Evolutionary conservation across 2,113 vertebrate genomes (phyloP).

Genomic region (Notiomystis cincta): DNA sequence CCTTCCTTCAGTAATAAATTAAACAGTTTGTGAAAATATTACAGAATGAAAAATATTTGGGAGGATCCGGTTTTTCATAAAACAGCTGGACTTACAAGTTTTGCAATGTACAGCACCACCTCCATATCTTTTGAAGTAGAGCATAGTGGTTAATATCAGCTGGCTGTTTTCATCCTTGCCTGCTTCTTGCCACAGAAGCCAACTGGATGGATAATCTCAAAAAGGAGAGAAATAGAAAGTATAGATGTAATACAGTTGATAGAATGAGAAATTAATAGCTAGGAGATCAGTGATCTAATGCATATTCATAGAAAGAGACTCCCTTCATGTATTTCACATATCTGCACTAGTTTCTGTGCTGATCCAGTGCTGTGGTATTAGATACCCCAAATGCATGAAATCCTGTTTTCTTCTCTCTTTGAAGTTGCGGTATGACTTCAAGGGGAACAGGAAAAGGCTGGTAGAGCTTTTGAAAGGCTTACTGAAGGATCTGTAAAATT

Average conservation of each 20-base stretch:
- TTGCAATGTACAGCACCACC: not conserved
- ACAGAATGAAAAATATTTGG: conserved; percentile 13
- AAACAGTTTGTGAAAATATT: not conserved
- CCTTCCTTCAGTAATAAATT: conserved; percentile 22
- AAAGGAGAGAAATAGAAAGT: not conserved
- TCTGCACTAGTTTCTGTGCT: not conserved
- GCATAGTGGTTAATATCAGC: not conserved
- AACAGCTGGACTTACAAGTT: not conserved
- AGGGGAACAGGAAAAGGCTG: not conserved
- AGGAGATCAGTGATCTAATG: not conserved
- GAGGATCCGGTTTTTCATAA: not conserved
- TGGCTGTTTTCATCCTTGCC: not conserved
- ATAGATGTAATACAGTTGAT: not conserved
- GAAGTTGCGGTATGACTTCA: not conserved
- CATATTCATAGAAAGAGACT: not conserved
- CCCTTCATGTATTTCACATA: not conserved
- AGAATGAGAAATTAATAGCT: not conserved
- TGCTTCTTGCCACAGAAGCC: not conserved
- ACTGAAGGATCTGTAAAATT: not conserved
- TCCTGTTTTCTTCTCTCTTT: conserved; percentile 12
- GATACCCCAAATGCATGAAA: not conserved
- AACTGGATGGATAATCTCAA: not conserved
- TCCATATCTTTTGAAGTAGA: not conserved
- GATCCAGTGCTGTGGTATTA: not conserved
- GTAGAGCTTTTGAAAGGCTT: not conserved